Base-by-base conservation (phyloP, 23 tunicate species). In the Clavelina lepadiformis region DNA sequence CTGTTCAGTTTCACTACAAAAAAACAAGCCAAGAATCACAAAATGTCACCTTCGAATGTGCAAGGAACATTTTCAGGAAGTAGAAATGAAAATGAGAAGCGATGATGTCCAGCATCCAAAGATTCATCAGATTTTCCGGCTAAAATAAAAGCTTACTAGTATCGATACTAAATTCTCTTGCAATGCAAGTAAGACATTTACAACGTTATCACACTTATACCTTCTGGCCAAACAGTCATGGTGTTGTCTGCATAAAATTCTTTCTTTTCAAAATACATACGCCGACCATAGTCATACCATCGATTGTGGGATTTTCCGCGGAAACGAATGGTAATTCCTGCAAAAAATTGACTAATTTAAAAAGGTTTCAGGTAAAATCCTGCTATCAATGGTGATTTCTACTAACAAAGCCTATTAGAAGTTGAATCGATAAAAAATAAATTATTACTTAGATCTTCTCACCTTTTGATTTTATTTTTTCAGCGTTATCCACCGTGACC, bases 41-140 rank as follows among this genome's bases (percentile, higher is more conserved):
- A n/a, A n/a, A n/a, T n/a, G n/a, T 15, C 8, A 70, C 76, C 76
- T 55, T 70, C 76, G 38, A 70, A 70, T 35, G 59, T 70, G 31
- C 76, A 70, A 1, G 76, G 76, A 32, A 64, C 62, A n/a, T 56
- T 70, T 2, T 70, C 76, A 15, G 64, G 49, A 23, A 70, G 34
- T 13, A 33, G 18, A 33, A 70, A 70, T 5, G 31, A 6, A 55
- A 70, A 70, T 1, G 76, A 64, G 3, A 70, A 70, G 2, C 41
- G 31, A 28, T 37, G 25, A 1, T 19, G 20, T 28, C 76, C 76
- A 11, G 15, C 15, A 8, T 11, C 13, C 49, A 41, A 41, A 41
- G 49, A n/a, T n/a, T n/a, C n/a, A n/a, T n/a, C n/a, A n/a, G n/a
- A n/a, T n/a, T n/a, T n/a, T n/a, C n/a, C n/a, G n/a, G n/a, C n/a